A percentile compares a stretch with the other conserved stretches of the same genome.
Conservation (phyloP, 2,888 invertebrate species). For the Cheilosia grossa region DNA sequence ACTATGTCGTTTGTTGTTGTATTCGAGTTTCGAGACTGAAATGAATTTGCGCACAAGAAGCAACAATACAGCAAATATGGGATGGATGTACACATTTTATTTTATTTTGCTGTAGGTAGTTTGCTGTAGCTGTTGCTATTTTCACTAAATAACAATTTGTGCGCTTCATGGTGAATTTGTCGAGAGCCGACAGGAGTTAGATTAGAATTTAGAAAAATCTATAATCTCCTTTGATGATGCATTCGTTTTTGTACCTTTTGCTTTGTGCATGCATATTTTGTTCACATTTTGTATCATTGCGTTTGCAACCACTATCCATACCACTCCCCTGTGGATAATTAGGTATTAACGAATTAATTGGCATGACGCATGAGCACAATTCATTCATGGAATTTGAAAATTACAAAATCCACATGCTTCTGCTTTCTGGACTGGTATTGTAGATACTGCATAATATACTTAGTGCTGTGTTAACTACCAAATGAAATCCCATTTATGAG, state of each 20-base stretch:
- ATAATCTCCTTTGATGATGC: too few species aligned
- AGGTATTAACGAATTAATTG: constrained; percentile 25
- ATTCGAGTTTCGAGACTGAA: not conserved
- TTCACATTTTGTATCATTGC: too few species aligned
- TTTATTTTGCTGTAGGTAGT: not conserved
- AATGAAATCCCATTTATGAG: constrained; percentile 27
- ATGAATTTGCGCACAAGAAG: not conserved
- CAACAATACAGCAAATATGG: not conserved
- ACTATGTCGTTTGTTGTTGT: constrained; percentile 37
- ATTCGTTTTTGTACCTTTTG: too few species aligned
- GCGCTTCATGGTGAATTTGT: too few species aligned
- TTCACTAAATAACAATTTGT: too few species aligned
- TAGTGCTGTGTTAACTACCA: constrained; percentile 18
- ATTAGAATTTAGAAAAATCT: too few species aligned
- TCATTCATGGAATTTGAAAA: constrained; percentile 57
- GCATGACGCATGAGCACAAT: constrained; percentile 10
- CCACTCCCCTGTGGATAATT: not conserved
- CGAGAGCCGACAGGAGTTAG: too few species aligned
- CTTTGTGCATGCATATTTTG: too few species aligned
- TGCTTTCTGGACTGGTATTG: not conserved
- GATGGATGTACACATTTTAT: not conserved
- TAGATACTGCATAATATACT: too few species aligned
- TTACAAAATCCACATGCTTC: constrained; percentile 25
- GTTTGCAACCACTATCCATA: not conserved
- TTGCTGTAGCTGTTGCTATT: too few species aligned